Percentiles rank a stretch among this genome's conserved stretches.
Evolutionary conservation across 1,140 invertebrate genomes (phyloP).

Genomic region (Brevipalpus yothersi): DNA sequence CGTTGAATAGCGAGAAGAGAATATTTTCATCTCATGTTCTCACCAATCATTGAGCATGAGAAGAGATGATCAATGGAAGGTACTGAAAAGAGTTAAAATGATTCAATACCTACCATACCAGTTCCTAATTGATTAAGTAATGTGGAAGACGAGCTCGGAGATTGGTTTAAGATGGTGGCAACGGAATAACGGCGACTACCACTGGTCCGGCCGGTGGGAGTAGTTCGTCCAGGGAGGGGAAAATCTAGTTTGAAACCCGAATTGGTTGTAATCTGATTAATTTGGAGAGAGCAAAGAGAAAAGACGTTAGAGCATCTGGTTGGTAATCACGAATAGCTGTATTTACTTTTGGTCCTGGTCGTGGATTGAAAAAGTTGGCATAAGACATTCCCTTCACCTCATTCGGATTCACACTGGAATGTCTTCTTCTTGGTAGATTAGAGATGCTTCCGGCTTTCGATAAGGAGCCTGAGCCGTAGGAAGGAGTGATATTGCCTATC

Average conservation of each 20-base stretch:
- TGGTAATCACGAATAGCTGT: background rate
- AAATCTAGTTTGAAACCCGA: background rate
- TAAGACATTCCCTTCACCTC: slow-evolving; percentile 35
- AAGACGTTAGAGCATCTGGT: background rate
- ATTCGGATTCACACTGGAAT: slow-evolving; percentile 66
- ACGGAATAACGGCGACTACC: background rate
- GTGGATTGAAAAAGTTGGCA: background rate
- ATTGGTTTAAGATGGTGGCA: background rate
- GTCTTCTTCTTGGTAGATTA: slow-evolving; percentile 49
- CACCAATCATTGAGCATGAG: too few species aligned
- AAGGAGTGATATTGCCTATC: slow-evolving; percentile 18
- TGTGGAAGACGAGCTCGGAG: background rate
- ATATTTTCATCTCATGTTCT: too few species aligned
- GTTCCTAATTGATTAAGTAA: slow-evolving; percentile 1
- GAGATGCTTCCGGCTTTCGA: slow-evolving; percentile 40
- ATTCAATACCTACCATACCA: background rate
- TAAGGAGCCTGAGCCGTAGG: slow-evolving; percentile 28
- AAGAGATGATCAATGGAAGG: too few species aligned
- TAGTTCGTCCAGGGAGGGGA: background rate
- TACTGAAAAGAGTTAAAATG: too few species aligned
- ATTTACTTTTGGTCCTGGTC: slow-evolving; percentile 10
- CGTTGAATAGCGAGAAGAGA: too few species aligned
- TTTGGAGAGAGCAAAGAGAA: background rate
- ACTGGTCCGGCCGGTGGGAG: background rate
- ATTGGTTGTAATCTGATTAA: background rate